Evolutionary conservation across 2,113 vertebrate species (phyloP), one percentile per base, ranked within the genome.

Genomic region (Xiphophorus couchianus): DNA sequence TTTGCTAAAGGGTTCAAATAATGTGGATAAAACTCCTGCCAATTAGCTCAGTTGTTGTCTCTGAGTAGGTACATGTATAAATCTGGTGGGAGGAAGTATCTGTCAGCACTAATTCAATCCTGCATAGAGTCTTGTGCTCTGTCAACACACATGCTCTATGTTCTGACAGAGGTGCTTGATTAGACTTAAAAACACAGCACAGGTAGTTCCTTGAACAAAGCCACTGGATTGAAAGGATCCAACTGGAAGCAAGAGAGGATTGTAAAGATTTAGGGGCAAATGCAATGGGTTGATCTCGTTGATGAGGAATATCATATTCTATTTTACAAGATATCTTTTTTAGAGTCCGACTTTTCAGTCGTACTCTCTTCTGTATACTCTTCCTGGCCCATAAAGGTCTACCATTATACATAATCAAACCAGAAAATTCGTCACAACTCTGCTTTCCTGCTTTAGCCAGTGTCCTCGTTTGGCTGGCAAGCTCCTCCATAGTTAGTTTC

Each of bases 111-210:
- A 88, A 84, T 89, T 91, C 77, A 67, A 71, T 66, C 71, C 67
- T 39, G 87, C 77, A 86, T 80, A 81, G 85, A 88, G 81, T 65
- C 14, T 70, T 65, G 69, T 75, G 78, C 74, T 91, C 83, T 91
- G 89, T 93, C 92, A 94, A 93, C 91, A 90, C 58, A 82, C 37
- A 69, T 77, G 74, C 83, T 87, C 85, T 81, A 63, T 85, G 77
- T 76, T 89, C 85, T 90, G 87, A 89, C 84, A 86, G 88, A 87
- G 81, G 81, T 84, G 80, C 88, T 89, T 88, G 84, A 86, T 91
- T 89, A 80, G 84, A 78, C 81, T 82, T 88, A 77, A 76, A 91
- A 88, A 85, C 76, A 88, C 63, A 88, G 72, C 69, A n/a, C 71
- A 76, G 85, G 74, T 83, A 76, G 85, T 3, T 5, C 66, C 35